A percentile compares a stretch with the other conserved stretches of the same genome.
Conservation (phyloP, 2,888 invertebrate species). For the Tachystola acroxantha region DNA sequence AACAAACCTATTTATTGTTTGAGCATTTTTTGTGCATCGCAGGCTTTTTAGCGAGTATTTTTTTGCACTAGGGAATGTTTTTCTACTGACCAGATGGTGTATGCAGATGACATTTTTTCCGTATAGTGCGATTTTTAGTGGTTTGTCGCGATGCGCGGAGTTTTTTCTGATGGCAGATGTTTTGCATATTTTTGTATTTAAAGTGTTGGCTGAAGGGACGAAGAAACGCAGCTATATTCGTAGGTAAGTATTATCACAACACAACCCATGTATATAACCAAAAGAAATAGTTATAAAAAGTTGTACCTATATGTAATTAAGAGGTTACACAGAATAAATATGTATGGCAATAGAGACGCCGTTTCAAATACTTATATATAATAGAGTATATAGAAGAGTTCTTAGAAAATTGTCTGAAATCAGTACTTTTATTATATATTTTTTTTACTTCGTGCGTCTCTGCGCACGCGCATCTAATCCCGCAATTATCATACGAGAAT, state of each 20-base stretch:
- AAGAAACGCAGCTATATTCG: no score
- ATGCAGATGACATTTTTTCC: constrained; percentile 75
- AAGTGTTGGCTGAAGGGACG: no score
- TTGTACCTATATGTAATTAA: no score
- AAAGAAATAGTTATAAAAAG: no score
- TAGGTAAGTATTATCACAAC: no score
- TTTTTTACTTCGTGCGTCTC: background rate
- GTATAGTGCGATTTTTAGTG: constrained; percentile 68
- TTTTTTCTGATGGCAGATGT: constrained; percentile 66
- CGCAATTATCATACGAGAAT: constrained; percentile 42
- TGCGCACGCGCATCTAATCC: constrained; percentile 26
- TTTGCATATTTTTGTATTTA: constrained; percentile 59
- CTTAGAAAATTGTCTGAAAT: no score
- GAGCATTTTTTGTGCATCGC: constrained; percentile 28
- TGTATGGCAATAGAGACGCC: no score
- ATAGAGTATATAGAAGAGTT: no score
- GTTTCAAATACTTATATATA: no score
- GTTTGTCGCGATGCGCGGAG: constrained; percentile 43
- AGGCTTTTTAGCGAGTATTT: constrained; percentile 59
- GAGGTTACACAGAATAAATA: no score
- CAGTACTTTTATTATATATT: no score
- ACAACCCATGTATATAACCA: no score
- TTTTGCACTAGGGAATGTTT: constrained; percentile 52
- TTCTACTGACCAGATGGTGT: constrained; percentile 69
- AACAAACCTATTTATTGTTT: constrained; percentile 47